These are phyloP conservation scores for Lytechinus pictus DNA, from an alignment of 35 echinoderm and acorn worm genomes.

Conservation along the genomic window DNA sequence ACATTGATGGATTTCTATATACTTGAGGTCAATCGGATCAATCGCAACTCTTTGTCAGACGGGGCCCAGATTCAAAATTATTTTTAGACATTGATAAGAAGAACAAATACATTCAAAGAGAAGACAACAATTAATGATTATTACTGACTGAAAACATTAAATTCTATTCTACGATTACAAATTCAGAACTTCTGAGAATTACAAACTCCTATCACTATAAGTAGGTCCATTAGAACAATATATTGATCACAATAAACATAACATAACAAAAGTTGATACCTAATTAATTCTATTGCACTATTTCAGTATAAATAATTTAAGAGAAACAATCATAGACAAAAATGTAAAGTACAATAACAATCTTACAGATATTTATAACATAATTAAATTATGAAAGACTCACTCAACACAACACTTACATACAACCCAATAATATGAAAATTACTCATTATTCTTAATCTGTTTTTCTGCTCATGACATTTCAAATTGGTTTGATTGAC, in stretches of 20 bases:
- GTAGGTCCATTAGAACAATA: neutral
- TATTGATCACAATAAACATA: neutral
- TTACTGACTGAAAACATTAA: neutral
- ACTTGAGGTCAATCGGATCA: no score
- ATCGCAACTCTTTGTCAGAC: no score
- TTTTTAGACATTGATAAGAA: no score
- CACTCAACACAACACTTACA: slow-evolving; percentile 9
- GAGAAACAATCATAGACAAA: neutral
- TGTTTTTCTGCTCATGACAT: neutral
- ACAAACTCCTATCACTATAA: neutral
- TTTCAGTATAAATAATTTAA: slow-evolving; percentile 11
- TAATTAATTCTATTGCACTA: neutral
- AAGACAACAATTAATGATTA: no score
- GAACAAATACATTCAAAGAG: no score
- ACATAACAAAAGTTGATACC: neutral
- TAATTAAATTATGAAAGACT: neutral
- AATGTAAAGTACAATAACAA: neutral
- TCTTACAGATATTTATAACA: neutral
- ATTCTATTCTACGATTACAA: neutral
- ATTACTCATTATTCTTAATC: neutral
- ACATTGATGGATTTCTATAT: no score
- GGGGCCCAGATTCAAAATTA: no score
- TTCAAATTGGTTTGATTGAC: neutral
- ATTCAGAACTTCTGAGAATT: neutral
- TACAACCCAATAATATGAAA: neutral